Evolutionary conservation across 2,113 vertebrate species (phyloP).

Genomic region (Platysternon megacephalum): DNA sequence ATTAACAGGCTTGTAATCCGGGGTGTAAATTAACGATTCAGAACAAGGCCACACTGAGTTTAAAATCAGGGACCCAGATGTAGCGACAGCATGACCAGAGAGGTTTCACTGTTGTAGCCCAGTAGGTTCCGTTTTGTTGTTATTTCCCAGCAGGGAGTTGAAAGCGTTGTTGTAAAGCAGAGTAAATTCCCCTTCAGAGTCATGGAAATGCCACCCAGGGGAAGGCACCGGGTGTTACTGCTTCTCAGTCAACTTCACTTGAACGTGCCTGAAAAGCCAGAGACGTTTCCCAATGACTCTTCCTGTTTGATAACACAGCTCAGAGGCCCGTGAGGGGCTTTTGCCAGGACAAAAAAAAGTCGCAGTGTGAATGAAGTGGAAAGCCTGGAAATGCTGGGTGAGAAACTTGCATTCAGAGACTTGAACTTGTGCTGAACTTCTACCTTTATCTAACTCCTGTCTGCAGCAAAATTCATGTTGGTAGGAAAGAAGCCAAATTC

Average conservation of each 20-base stretch:
- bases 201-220: background rate
- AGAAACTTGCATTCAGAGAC: background rate
- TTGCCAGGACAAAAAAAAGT: fast-evolving
- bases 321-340: fast-evolving
- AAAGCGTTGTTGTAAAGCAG: background rate
- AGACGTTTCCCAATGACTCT: fast-evolving
- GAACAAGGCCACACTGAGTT: background rate
- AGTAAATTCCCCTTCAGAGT: background rate
- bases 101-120: too few relatives aligned
- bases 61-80: background rate
- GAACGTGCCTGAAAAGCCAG: background rate
- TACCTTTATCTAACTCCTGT: background rate
- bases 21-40: background rate
- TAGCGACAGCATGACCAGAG: fast-evolving
- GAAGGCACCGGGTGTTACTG: background rate
- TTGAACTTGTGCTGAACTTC: background rate
- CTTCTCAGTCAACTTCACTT: background rate
- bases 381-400: too few relatives aligned
- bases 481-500: background rate
- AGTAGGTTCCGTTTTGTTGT: background rate
- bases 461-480: background rate
- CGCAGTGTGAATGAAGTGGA: too few relatives aligned
- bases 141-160: background rate
- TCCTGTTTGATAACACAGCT: background rate
- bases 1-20: too few relatives aligned